phyloP scores from a whole-genome alignment of 1,140 invertebrate species.

The Episyrphus balteatus region DNA sequence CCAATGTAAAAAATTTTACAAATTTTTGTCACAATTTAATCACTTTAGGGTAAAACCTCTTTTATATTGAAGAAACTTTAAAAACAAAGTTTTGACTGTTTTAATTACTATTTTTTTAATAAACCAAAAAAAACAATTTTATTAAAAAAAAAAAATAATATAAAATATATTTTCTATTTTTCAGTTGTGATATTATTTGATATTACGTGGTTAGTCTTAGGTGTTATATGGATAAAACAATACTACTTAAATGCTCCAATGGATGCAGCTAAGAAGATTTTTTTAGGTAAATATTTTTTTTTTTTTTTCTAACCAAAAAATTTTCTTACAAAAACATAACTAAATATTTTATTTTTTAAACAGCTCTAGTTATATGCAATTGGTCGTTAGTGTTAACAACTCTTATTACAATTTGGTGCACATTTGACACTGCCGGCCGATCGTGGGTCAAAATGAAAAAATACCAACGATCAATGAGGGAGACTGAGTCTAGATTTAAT shows the following conservation, averaged over 20 bases:
- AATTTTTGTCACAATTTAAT: no score
- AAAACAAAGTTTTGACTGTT: no score
- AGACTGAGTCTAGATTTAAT: constrained; percentile 60
- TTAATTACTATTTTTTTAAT: no score
- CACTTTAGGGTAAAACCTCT: no score
- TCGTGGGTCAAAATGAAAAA: constrained; percentile 93
- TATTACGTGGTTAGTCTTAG: constrained; percentile 62
- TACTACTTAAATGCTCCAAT: constrained; percentile 60
- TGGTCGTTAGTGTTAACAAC: constrained; percentile 64
- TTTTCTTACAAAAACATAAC: no score
- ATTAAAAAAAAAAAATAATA: no score
- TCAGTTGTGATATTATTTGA: constrained; percentile 64
- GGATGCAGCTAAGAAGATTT: constrained; percentile 58
- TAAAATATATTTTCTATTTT: constrained; percentile 1
- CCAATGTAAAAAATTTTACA: no score
- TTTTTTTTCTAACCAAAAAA: neutral
- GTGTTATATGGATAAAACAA: constrained; percentile 59
- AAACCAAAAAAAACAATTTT: no score
- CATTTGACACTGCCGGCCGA: constrained; percentile 74
- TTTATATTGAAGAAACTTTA: no score
- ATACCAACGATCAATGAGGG: constrained; percentile 72
- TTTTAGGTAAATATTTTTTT: constrained; percentile 54
- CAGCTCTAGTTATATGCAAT: constrained; percentile 72
- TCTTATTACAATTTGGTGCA: constrained; percentile 74
- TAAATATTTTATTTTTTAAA: constrained; percentile 1